Conservation (phyloP, 2,888 invertebrate species). For the Acanthosepion pharaonis region DNA sequence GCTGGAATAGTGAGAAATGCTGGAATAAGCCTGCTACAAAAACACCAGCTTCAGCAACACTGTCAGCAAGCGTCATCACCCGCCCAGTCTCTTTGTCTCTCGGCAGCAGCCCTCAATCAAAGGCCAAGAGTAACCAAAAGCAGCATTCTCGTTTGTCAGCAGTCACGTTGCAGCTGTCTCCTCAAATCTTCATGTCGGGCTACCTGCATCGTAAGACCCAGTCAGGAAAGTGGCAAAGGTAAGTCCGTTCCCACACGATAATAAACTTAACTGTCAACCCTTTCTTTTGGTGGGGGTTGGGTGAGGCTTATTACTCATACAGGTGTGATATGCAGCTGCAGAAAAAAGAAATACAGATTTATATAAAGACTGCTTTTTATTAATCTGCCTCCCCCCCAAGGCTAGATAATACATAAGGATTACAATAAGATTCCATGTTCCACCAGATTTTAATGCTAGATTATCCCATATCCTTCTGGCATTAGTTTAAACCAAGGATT, state of each 20-base stretch:
- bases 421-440: no score
- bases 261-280: no score
- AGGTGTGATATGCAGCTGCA: no score
- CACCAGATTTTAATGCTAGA: no score
- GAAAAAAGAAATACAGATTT: no score
- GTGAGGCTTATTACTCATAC: no score
- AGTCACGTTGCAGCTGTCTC: background rate
- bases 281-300: no score
- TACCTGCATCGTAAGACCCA: background rate
- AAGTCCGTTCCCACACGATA: background rate
- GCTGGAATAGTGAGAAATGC: background rate
- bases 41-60: background rate
- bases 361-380: no score
- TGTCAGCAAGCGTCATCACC: background rate
- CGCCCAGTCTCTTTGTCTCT: background rate
- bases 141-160: background rate
- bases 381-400: no score
- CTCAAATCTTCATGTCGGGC: background rate
- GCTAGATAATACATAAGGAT: no score
- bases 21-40: background rate
- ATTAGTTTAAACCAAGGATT: no score
- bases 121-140: background rate
- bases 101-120: constrained; percentile 9
- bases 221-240: background rate
- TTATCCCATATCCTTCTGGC: no score